phyloP scores from a whole-genome alignment of 2,797 vertebrate species.

The Okamejei kenojei region DNA sequence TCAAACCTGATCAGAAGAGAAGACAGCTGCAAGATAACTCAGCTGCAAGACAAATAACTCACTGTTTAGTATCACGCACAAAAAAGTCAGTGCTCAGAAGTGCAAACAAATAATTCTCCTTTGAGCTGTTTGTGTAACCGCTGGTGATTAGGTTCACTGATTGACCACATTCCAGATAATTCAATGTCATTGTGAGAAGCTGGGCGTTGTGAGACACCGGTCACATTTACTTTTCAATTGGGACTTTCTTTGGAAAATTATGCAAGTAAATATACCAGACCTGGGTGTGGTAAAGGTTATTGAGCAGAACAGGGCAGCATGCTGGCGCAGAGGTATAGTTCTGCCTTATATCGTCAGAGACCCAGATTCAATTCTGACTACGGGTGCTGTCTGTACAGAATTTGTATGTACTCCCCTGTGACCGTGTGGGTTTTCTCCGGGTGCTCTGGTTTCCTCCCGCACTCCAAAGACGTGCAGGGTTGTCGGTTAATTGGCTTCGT shows the following conservation, averaged over 20 bases:
- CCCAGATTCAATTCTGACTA: no score
- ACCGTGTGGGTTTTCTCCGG: no score
- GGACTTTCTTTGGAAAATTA: neutral
- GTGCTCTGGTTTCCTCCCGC: no score
- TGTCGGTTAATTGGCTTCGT: no score
- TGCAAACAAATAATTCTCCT: neutral
- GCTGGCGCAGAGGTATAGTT: no score
- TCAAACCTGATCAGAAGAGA: neutral
- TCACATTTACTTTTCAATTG: neutral
- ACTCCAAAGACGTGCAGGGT: no score
- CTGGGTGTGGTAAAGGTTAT: neutral
- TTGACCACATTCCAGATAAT: neutral
- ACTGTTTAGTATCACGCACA: neutral
- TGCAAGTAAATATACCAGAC: neutral
- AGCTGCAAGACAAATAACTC: neutral
- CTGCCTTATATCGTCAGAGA: no score
- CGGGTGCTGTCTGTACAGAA: no score
- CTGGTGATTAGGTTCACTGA: slow-evolving; percentile 17
- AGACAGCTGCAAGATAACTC: neutral
- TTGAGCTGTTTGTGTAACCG: neutral
- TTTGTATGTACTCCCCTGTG: no score
- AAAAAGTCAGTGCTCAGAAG: neutral
- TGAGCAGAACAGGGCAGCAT: no score
- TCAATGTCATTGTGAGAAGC: neutral
- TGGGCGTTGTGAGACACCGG: neutral